Conservation (phyloP, 1,140 invertebrate genomes). For the Saxidomus purpurata region DNA sequence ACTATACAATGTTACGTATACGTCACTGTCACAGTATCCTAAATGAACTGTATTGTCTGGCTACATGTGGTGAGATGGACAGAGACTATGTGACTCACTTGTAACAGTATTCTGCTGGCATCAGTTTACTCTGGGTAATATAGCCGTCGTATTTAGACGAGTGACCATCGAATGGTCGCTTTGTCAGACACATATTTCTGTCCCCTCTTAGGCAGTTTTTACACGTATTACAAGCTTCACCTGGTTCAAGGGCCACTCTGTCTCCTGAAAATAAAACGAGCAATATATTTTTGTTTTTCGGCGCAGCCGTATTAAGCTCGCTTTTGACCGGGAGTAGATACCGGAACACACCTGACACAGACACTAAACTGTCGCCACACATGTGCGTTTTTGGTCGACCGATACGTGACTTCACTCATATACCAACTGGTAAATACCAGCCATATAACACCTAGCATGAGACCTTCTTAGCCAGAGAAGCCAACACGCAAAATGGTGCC, state of each 20-base stretch:
- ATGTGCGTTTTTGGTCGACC: slow-evolving; percentile 66
- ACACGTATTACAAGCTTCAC: slow-evolving; percentile 5
- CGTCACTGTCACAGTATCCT: no score
- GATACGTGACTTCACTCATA: slow-evolving; percentile 72
- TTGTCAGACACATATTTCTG: slow-evolving; percentile 34
- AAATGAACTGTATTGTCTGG: no score
- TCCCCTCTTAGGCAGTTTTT: slow-evolving; percentile 36
- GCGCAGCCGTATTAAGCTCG: no score
- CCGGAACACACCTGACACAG: slow-evolving; percentile 72
- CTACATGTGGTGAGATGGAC: no score
- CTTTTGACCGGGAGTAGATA: no score
- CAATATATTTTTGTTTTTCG: no score
- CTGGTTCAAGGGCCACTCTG: slow-evolving; percentile 41
- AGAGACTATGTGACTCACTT: no score
- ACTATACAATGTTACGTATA: no score
- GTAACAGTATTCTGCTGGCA: slow-evolving; percentile 32
- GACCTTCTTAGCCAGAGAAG: slow-evolving; percentile 55
- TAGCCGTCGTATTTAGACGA: slow-evolving; percentile 15
- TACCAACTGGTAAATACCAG: slow-evolving; percentile 64
- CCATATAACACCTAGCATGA: slow-evolving; percentile 66
- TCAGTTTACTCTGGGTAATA: neutral
- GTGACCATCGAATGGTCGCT: neutral
- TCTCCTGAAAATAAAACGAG: no score
- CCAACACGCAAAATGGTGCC: slow-evolving; percentile 56
- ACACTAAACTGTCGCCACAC: slow-evolving; percentile 68